Conservation (phyloP, 2,888 invertebrate species). For the Trissonchulus sp. region DNA sequence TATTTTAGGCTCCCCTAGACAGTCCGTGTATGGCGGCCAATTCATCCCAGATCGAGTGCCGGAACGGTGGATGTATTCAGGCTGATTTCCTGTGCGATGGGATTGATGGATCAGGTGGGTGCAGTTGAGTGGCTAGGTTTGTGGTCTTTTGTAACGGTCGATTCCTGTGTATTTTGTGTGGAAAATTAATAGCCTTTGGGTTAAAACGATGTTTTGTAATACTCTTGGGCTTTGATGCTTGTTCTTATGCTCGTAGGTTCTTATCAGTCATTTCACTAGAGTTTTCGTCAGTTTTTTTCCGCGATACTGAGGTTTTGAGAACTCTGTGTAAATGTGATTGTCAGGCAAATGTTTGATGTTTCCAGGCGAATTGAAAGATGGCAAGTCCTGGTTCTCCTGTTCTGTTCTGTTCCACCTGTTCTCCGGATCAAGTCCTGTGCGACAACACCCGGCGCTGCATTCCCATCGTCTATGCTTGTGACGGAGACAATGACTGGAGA, state of each 20-base stretch:
- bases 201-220: no score
- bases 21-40: no score
- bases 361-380: no score
- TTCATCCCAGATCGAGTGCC: constrained; percentile 79
- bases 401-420: no score
- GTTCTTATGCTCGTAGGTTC: no score
- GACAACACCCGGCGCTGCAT: constrained; percentile 66
- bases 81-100: constrained; percentile 92
- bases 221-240: no score
- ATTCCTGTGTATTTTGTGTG: no score
- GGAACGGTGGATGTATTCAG: constrained; percentile 84
- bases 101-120: constrained; percentile 56
- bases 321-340: neutral
- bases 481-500: constrained; percentile 95
- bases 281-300: neutral
- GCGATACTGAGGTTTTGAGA: neutral
- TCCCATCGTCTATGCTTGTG: constrained; percentile 87
- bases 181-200: no score
- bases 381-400: no score
- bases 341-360: neutral
- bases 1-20: no score
- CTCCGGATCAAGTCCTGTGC: constrained; percentile 42
- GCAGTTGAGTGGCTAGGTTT: constrained; percentile 28
- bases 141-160: no score
- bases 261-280: no score